Percentiles rank a stretch among this genome's conserved stretches.
Evolutionary conservation across 2,888 invertebrate genomes (phyloP).

Genomic region (Tupiocoris notatus): DNA sequence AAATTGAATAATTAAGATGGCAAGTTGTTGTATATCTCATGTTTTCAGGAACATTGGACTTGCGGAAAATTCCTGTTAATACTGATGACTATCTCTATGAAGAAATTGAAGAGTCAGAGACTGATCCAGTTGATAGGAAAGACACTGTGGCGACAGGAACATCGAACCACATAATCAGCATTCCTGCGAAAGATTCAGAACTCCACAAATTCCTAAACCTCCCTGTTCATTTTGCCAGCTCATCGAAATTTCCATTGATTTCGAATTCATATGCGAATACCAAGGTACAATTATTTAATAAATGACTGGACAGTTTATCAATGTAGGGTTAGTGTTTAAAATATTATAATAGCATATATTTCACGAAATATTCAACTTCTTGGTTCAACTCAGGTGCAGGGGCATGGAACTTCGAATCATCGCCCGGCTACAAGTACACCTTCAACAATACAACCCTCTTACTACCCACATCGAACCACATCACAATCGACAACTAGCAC

Average conservation of each 20-base stretch:
- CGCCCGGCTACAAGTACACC: slow-evolving; percentile 45
- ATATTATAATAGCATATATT: too few relatives aligned
- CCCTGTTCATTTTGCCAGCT: slow-evolving; percentile 65
- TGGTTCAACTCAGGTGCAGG: slow-evolving; percentile 57
- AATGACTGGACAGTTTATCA: too few relatives aligned
- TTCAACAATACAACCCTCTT: slow-evolving; percentile 49
- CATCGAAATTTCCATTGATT: slow-evolving; percentile 66
- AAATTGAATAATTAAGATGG: too few relatives aligned
- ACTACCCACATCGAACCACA: slow-evolving; percentile 49
- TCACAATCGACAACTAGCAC: slow-evolving; percentile 51
- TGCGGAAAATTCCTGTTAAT: slow-evolving; percentile 56
- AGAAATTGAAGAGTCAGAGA: slow-evolving; percentile 48
- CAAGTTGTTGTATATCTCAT: too few relatives aligned
- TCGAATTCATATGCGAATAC: slow-evolving; percentile 71
- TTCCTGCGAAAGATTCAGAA: slow-evolving; percentile 56
- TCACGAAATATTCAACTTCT: too few relatives aligned
- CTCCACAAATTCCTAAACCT: slow-evolving; percentile 68
- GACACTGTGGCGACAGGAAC: slow-evolving; percentile 55
- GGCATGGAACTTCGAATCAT: slow-evolving; percentile 52
- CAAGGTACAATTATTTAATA: too few relatives aligned
- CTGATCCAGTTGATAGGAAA: slow-evolving; percentile 55
- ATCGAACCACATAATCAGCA: slow-evolving; percentile 59
- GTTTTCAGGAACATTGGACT: slow-evolving; percentile 58
- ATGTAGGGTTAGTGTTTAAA: too few relatives aligned
- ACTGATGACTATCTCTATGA: slow-evolving; percentile 50